Conservation (phyloP, 2,797 vertebrate species). For the Karalla daura region DNA sequence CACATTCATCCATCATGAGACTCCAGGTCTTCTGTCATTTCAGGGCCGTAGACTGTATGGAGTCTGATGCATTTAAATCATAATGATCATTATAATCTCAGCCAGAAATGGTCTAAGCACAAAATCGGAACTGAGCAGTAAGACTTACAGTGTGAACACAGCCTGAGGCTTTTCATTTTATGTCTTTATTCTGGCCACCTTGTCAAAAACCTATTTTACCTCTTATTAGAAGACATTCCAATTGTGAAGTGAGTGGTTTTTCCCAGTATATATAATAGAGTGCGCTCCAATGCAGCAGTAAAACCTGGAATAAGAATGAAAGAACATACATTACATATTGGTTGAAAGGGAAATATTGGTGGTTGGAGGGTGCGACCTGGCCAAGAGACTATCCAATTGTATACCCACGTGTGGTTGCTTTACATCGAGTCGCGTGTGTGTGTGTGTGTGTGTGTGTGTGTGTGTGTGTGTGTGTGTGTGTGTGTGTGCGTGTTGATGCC, state of each 20-base stretch:
- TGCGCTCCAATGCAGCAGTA: constrained; percentile 18
- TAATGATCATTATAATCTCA: no score
- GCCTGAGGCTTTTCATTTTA: no score
- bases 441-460: constrained; percentile 36
- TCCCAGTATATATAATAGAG: constrained; percentile 6
- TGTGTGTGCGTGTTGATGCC: constrained; percentile 29
- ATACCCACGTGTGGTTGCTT: constrained; percentile 31
- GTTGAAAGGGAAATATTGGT: constrained; percentile 15
- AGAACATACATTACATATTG: constrained; percentile 37
- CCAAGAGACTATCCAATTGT: constrained; percentile 31
- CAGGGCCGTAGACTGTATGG: no score
- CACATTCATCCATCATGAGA: no score
- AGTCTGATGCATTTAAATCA: no score
- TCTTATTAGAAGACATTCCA: not conserved
- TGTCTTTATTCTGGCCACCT: not conserved
- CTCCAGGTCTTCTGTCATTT: no score
- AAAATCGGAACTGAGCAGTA: no score
- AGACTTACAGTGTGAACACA: no score
- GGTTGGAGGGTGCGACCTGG: constrained; percentile 58
- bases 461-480: constrained; percentile 38
- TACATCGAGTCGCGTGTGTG: constrained; percentile 54
- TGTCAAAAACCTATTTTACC: not conserved
- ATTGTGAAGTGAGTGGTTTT: constrained; percentile 13
- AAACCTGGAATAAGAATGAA: constrained; percentile 30
- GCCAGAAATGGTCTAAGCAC: no score